Conservation (phyloP, 1,140 invertebrate genomes). For the Batillaria attramentaria region DNA sequence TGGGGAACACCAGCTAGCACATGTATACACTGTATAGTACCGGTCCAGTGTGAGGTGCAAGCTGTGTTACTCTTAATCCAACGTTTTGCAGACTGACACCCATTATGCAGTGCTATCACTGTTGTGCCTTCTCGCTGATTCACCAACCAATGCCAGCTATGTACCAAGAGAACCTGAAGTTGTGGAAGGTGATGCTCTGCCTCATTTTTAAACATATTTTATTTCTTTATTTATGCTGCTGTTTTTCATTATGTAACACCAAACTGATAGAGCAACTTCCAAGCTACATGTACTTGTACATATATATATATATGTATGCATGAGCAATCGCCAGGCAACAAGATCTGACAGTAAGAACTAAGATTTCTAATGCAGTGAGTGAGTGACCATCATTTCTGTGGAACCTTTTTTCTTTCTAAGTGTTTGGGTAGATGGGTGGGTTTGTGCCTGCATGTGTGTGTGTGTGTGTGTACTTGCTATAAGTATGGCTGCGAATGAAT, state of each 20-base stretch:
- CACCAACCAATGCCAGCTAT: constrained; percentile 48
- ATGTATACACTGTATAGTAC: no score
- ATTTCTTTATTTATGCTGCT: not conserved
- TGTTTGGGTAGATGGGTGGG: not conserved
- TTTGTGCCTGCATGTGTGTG: not conserved
- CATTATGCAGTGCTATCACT: constrained; percentile 62
- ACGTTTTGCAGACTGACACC: constrained; percentile 63
- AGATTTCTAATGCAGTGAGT: no score
- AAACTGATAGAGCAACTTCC: not conserved
- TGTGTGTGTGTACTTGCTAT: not conserved
- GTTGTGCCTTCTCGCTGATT: constrained; percentile 50
- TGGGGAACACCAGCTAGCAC: no score
- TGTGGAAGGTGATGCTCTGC: constrained; percentile 34
- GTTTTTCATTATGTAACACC: not conserved
- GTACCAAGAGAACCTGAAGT: not conserved
- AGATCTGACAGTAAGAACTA: no score
- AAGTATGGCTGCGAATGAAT: not conserved
- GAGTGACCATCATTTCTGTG: no score
- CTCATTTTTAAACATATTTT: no score
- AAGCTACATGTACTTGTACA: no score
- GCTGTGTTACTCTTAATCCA: no score
- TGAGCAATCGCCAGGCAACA: no score
- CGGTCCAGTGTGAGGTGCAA: no score
- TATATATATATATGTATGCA: no score
- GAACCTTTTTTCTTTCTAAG: no score